Evolutionary conservation across 1,140 invertebrate genomes (phyloP).

Genomic region (Cataglyphis hispanica): DNA sequence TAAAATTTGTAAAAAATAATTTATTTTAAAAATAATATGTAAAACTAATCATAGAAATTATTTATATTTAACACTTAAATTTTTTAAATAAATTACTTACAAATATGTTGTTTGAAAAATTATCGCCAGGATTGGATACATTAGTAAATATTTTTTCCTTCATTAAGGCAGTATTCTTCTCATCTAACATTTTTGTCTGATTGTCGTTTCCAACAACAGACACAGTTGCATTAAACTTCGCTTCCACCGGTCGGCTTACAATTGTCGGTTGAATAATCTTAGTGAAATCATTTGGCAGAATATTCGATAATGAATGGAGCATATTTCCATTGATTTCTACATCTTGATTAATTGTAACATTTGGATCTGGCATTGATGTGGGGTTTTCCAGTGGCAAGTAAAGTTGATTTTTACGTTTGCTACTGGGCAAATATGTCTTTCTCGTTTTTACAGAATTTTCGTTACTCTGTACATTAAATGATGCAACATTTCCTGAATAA

Average conservation of each 20-base stretch:
- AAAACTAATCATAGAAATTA: conserved; percentile 3
- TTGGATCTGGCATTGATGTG: neutral
- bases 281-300: neutral
- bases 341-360: neutral
- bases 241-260: neutral
- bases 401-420: neutral
- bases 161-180: neutral
- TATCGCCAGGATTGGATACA: neutral
- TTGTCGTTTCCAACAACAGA: neutral
- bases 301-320: neutral
- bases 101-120: neutral
- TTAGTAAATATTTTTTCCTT: neutral
- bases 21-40: no score
- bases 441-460: neutral
- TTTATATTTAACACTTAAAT: neutral
- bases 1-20: neutral
- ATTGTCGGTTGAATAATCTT: neutral
- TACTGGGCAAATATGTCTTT: neutral
- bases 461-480: neutral
- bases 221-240: neutral
- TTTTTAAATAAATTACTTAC: conserved; percentile 23
- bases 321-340: neutral
- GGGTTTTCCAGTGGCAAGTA: neutral
- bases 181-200: neutral
- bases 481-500: neutral